Percentiles rank a stretch among this genome's conserved stretches.
Evolutionary conservation across 2,888 invertebrate species (phyloP).

Genomic region (Agrotis clavis): DNA sequence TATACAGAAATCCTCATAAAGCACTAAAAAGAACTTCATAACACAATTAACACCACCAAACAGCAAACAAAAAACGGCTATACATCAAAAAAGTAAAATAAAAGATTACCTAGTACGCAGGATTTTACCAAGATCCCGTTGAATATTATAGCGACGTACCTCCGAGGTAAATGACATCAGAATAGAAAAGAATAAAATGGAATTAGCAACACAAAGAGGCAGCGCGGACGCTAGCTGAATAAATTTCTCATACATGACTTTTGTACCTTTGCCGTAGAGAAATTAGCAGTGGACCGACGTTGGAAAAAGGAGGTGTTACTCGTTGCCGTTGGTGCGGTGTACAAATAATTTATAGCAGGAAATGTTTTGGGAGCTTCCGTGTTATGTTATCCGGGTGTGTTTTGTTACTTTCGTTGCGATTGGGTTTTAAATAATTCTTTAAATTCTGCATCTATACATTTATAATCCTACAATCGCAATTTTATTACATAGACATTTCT

Average conservation of each 20-base stretch:
- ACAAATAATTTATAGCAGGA: constrained; percentile 45
- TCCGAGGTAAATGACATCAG: constrained; percentile 74
- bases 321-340: constrained; percentile 28
- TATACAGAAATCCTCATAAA: not conserved
- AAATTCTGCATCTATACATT: not conserved
- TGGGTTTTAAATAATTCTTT: not conserved
- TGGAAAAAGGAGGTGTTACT: constrained; percentile 39
- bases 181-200: constrained; percentile 81
- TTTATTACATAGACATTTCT: too few species aligned
- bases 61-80: constrained; percentile 34
- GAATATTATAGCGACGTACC: constrained; percentile 70
- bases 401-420: not conserved
- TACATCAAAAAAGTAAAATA: constrained; percentile 49
- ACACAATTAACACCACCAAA: constrained; percentile 44
- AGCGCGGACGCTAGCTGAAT: constrained; percentile 76
- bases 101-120: constrained; percentile 44
- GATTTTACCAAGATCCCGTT: constrained; percentile 64
- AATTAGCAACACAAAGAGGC: constrained; percentile 84
- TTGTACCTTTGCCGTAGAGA: constrained; percentile 66
- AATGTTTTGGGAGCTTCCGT: constrained; percentile 9
- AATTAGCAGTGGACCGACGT: constrained; percentile 50
- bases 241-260: constrained; percentile 80
- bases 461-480: too few species aligned
- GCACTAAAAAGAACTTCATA: constrained; percentile 7
- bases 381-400: constrained; percentile 5